Evolutionary conservation across 2,888 invertebrate genomes (phyloP), one percentile per base, ranked within the genome.

Genomic region (Camponotus fellah): DNA sequence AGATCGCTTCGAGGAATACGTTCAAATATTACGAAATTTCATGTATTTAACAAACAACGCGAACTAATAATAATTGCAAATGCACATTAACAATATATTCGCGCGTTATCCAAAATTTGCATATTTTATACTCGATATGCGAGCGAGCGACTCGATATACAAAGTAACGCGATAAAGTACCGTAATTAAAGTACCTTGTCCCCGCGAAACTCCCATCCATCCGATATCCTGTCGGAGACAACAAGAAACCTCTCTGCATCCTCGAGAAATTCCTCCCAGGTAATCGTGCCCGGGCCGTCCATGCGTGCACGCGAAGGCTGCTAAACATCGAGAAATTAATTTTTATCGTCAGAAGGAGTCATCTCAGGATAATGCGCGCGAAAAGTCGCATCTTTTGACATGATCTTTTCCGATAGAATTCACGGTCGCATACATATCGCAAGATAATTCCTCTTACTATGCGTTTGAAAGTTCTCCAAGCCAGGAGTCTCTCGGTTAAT

Each of bases 191-290:
- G 72, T 92, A 95, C 95, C 94, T 95, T 93, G 85, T 94, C 88
- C 62, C 94, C 94, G 32, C 88, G 87, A 46, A 95, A 87, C 87
- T 92, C 86, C 95, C 95, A 95, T 72, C 91, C 90, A 88, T 95
- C 95, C 37, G 91, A 91, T 60, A 95, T 92, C 80, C 90, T 85
- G 75, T 92, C 85, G 5, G 95, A 95, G 76, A 94, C 77, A 77
- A 87, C 82, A 32, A 94, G 88, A 40, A 95, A 93, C 71, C 90
- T 91, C 90, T 93, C 91, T 9, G 94, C 94, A 85, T 94, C 92
- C 65, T 91, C 88, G 32, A 94, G 83, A 91, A 95, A 96, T 89
- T 95, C 94, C 65, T 95, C 95, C 95, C 95, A 95, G 80, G 95
- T 93, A 17, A 95, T 90, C 37, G 94, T 95, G 62, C 95, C 95